Conservation (phyloP, 1,140 invertebrate species). For the Wasmannia auropunctata region DNA sequence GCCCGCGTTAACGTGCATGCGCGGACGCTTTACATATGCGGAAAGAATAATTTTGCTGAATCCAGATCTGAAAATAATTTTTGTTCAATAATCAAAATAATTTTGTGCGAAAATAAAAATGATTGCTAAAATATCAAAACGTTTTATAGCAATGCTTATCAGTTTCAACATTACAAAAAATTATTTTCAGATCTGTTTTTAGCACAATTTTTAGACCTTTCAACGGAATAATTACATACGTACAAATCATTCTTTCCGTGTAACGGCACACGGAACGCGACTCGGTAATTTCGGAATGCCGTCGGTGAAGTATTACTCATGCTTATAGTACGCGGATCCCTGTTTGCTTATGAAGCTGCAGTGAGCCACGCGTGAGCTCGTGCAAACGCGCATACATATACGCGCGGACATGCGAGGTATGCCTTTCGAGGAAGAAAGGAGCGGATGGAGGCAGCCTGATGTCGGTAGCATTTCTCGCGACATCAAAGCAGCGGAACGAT, state of each 20-base stretch:
- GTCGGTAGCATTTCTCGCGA: conserved; percentile 57
- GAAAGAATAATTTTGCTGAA: too few relatives aligned
- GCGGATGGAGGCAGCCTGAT: background rate
- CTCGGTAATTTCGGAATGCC: conserved; percentile 74
- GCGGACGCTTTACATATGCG: too few relatives aligned
- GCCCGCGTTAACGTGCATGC: conserved; percentile 6
- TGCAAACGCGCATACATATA: background rate
- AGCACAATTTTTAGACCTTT: too few relatives aligned
- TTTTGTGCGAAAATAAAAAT: too few relatives aligned
- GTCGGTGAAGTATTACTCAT: conserved; percentile 34
- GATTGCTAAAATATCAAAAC: too few relatives aligned
- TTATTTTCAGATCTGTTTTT: too few relatives aligned
- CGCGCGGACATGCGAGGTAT: background rate
- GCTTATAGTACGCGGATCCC: background rate
- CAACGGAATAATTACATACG: too few relatives aligned
- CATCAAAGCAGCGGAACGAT: conserved; percentile 68
- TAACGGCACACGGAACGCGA: conserved; percentile 37
- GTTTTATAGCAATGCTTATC: too few relatives aligned
- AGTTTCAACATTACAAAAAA: too few relatives aligned
- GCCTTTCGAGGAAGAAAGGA: background rate
- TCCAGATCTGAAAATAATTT: too few relatives aligned
- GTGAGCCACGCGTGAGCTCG: background rate
- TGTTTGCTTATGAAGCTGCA: conserved; percentile 1
- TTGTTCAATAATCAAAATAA: too few relatives aligned
- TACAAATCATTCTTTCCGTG: too few relatives aligned